Evolutionary conservation across 2,797 vertebrate genomes (phyloP).

Genomic region (Enteromius fasciolatus): DNA sequence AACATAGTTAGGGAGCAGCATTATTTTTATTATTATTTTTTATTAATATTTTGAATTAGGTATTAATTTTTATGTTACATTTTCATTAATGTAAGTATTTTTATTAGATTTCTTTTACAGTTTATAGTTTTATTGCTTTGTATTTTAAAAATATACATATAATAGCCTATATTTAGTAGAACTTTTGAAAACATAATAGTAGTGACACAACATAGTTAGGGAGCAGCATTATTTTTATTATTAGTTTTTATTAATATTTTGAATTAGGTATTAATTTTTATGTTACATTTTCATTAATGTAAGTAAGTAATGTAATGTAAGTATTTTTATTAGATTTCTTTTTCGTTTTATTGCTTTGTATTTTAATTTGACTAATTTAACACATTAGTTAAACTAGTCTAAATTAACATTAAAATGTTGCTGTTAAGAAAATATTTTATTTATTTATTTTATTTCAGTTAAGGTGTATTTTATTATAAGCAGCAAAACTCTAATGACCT

Average conservation of each 20-base stretch:
- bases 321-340: background rate
- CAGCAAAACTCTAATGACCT: no score
- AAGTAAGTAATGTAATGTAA: no score
- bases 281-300: no score
- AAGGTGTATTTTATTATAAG: background rate
- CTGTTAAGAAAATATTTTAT: background rate
- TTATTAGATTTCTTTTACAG: no score
- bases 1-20: background rate
- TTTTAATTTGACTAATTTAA: background rate
- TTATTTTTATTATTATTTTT: background rate
- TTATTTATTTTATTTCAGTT: no score
- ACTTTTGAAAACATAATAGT: no score
- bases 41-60: background rate
- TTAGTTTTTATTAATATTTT: background rate
- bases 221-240: background rate
- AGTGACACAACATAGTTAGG: background rate
- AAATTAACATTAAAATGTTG: background rate
- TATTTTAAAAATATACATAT: background rate
- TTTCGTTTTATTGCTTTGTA: background rate
- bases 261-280: no score
- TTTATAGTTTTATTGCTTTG: background rate
- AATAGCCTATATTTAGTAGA: background rate
- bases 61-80: no score
- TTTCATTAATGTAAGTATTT: no score
- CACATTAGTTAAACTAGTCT: background rate